These are phyloP conservation scores for Trematocara unimaculatum DNA, from an alignment of 2,113 vertebrate species.

Conservation along the genomic window DNA sequence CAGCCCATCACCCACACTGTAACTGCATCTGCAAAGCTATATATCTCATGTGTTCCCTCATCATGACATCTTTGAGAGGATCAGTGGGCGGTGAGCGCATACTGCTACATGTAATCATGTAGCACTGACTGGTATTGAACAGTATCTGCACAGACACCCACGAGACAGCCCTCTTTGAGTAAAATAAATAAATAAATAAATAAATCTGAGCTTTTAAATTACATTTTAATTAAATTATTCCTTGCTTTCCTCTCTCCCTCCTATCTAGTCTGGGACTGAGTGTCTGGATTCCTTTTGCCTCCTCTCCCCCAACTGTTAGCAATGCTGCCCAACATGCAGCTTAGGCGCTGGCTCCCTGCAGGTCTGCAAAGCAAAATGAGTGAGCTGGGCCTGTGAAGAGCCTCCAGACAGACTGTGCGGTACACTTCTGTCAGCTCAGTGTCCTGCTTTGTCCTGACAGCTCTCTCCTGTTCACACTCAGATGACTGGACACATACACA, in stretches of 20 bases:
- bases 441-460: background rate
- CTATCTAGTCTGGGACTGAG: background rate
- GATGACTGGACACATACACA: background rate
- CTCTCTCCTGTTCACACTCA: background rate
- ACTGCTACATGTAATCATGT: background rate
- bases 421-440: constrained; percentile 13
- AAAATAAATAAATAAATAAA: background rate
- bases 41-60: background rate
- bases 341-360: background rate
- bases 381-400: background rate
- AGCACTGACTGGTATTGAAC: background rate
- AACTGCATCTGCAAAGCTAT: background rate
- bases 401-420: constrained; percentile 2
- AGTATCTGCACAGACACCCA: background rate
- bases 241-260: background rate
- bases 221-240: background rate
- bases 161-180: background rate
- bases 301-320: background rate
- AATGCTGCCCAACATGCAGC: background rate
- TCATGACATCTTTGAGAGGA: background rate
- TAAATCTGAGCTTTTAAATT: background rate
- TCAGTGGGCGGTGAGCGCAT: background rate
- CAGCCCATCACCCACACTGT: background rate
- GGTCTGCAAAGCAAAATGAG: background rate
- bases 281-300: background rate